Conservation (phyloP, 2,797 vertebrate species). For the Notolepis coatsorum region DNA sequence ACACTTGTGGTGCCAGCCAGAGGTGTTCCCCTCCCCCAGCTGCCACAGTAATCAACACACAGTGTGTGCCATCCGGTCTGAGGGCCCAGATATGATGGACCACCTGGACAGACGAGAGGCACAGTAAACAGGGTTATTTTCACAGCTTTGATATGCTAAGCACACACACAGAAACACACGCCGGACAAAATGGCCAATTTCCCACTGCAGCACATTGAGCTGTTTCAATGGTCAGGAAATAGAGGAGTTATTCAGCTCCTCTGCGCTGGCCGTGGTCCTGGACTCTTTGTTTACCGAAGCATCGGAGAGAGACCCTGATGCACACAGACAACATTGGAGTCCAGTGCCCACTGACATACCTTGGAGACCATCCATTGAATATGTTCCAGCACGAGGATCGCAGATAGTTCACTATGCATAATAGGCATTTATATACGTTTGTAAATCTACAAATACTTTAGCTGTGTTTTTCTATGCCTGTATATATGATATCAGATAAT, state of each 20-base stretch:
- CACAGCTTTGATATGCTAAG: constrained; percentile 85
- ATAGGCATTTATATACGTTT: constrained; percentile 9
- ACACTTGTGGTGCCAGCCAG: constrained; percentile 69
- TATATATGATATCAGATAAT: background rate
- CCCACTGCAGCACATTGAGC: constrained; percentile 64
- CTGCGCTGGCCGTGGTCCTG: constrained; percentile 75
- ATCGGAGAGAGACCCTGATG: constrained; percentile 65
- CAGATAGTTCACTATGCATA: constrained; percentile 29
- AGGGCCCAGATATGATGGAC: constrained; percentile 79
- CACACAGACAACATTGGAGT: constrained; percentile 68
- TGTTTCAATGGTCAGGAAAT: constrained; percentile 70
- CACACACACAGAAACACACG: constrained; percentile 69
- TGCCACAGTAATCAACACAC: constrained; percentile 69
- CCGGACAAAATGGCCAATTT: constrained; percentile 71
- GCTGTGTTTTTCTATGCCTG: background rate
- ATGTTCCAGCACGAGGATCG: constrained; percentile 42
- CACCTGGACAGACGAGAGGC: constrained; percentile 81
- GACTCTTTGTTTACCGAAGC: constrained; percentile 72
- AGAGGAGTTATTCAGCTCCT: constrained; percentile 71
- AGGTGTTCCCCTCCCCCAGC: constrained; percentile 71
- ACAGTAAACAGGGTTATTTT: constrained; percentile 85
- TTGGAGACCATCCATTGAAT: constrained; percentile 69
- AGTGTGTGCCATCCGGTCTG: constrained; percentile 65
- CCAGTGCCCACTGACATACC: constrained; percentile 57
- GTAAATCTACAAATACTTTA: constrained; percentile 1